Base-by-base conservation (phyloP, 2,888 invertebrate species). In the Dynastes hyllus region DNA sequence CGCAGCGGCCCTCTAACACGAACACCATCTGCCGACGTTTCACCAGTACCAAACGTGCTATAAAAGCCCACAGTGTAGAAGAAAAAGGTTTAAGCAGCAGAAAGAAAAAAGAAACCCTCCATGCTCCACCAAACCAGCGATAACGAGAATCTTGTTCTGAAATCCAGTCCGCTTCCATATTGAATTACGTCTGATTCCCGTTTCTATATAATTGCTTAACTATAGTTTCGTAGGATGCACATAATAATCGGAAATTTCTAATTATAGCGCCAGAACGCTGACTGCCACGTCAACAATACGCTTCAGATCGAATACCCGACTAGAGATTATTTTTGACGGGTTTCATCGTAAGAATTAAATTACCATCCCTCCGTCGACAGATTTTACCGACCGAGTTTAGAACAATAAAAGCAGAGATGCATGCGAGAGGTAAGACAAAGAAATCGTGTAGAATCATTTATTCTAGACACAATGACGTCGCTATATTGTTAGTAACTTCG, bases 1-100 rank as follows among this genome's bases (percentile, higher is more conserved):
- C 45, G 69, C 71, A n/a, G 67, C 40, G 55, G 13, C 8, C 5
- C 22, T 58, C 55, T 5, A 27, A 37, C 70, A 16, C 58, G 16
- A 58, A 29, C 73, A 58, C 73, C 73, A 58, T 73, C 73, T 73
- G 40, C 40, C 58, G 55, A 22, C 55, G 55, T 27, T 58, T 22
- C 22, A 6, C 8, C 6, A 58, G 22, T 3, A 58, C 9, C 45
- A 45, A 45, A 45, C 70, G 53, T 70, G 70, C 53, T n/a, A 11
- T 29, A 53, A 27, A 67, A 29, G 29, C 32, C 11, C 27, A 73
- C 58, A 40, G 37, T 13, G 2, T 13, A 58, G 9, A 37, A 2
- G 40, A 13, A 13, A 71, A 61, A 61, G n/a, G 37, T 37, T 40
- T 73, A 61, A 58, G 73, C 37, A 27, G 73, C 16, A 40, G 40